A percentile compares a stretch with the other conserved stretches of the same genome.
These are phyloP conservation scores for Onychomys leucogaster DNA, from an alignment of 2,797 vertebrate genomes.

Conservation along the genomic window DNA sequence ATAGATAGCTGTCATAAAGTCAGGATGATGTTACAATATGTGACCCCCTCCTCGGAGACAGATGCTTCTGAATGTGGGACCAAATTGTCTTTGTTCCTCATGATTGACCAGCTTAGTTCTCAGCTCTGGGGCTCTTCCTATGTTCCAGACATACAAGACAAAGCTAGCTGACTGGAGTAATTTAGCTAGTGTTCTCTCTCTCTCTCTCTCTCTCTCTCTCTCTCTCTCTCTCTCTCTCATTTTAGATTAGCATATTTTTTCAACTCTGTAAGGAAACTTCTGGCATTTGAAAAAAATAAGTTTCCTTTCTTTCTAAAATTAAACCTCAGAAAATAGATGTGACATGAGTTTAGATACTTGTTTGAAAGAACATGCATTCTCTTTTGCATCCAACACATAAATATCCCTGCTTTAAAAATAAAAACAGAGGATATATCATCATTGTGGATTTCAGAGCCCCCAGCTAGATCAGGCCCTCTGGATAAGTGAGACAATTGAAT, in stretches of 20 bases:
- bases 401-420: neutral
- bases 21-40: slow-evolving; percentile 75
- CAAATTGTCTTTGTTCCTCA: neutral
- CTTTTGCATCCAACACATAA: slow-evolving; percentile 45
- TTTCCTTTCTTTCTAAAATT: neutral
- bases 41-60: slow-evolving; percentile 65
- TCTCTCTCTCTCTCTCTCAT: neutral
- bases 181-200: neutral
- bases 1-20: slow-evolving; percentile 80
- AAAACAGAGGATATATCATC: too few relatives aligned
- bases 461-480: too few relatives aligned
- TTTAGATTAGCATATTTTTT: slow-evolving; percentile 45
- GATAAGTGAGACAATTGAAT: too few relatives aligned
- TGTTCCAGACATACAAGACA: neutral
- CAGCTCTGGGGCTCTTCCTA: neutral
- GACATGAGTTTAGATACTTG: slow-evolving; percentile 33
- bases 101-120: neutral
- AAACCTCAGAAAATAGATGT: slow-evolving; percentile 43
- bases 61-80: slow-evolving; percentile 75
- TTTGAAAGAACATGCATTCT: slow-evolving; percentile 32
- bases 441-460: too few relatives aligned
- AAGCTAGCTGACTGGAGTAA: neutral
- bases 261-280: neutral
- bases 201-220: neutral
- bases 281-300: neutral